These are phyloP conservation scores for Hydrotaea diabolus DNA, from an alignment of 2,888 invertebrate genomes.

Conservation along the genomic window DNA sequence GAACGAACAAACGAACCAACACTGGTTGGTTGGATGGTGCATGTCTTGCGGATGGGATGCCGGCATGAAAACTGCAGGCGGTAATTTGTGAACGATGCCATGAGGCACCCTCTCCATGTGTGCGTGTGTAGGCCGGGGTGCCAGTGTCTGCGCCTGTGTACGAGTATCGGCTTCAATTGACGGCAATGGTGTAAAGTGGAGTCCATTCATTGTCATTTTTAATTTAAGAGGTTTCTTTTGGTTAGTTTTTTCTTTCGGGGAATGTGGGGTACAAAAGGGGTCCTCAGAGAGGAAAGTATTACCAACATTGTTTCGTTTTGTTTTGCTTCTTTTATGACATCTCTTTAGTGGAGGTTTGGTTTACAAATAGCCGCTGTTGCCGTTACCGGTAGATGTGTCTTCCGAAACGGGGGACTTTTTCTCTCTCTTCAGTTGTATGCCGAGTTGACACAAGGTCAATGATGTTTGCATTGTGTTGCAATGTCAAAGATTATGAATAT, in stretches of 20 bases:
- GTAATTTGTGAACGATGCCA: conserved; percentile 55
- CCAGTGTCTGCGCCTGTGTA: background rate
- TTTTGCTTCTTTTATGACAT: conserved; percentile 29
- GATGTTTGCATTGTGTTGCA: conserved; percentile 60
- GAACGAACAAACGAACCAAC: no score
- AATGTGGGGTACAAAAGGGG: background rate
- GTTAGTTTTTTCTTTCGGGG: background rate
- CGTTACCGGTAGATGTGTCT: conserved; percentile 16
- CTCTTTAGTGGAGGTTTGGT: conserved; percentile 9
- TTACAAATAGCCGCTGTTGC: background rate
- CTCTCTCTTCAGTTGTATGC: conserved; percentile 49
- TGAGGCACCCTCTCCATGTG: background rate
- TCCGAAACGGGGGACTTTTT: conserved; percentile 38
- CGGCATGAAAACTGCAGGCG: conserved; percentile 58
- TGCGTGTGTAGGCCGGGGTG: background rate
- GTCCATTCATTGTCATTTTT: conserved; percentile 61
- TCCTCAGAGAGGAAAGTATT: conserved; percentile 57
- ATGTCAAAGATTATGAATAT: conserved; percentile 59
- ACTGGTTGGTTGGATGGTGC: background rate
- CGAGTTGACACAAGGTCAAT: conserved; percentile 65
- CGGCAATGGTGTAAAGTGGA: conserved; percentile 58
- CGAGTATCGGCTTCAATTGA: conserved; percentile 23
- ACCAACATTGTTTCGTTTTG: background rate
- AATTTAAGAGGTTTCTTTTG: conserved; percentile 49
- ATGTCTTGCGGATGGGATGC: conserved; percentile 1